Conservation (phyloP, 2,113 vertebrate species). For the Salvelinus alpinus region DNA sequence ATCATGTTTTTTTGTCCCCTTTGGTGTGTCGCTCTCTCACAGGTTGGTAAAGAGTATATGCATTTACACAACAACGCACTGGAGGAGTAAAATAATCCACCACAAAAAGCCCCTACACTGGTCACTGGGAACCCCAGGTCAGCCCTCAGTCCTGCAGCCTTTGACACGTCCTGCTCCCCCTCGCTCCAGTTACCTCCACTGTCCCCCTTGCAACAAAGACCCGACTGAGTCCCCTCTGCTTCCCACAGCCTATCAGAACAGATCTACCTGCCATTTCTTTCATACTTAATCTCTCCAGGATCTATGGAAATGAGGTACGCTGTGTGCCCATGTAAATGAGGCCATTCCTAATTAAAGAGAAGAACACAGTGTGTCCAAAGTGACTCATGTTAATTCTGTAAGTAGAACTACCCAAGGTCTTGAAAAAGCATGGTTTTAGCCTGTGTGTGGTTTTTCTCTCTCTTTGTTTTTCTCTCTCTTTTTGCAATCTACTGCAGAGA, state of each 20-base stretch:
- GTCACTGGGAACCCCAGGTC: slow-evolving; percentile 68
- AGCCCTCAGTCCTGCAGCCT: slow-evolving; percentile 68
- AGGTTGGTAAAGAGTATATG: slow-evolving; percentile 57
- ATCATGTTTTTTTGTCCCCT: slow-evolving; percentile 39
- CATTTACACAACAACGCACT: slow-evolving; percentile 73
- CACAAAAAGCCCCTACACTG: slow-evolving; percentile 57
- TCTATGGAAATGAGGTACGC: slow-evolving; percentile 74
- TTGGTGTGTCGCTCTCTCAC: slow-evolving; percentile 56
- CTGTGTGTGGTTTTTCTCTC: slow-evolving; percentile 34
- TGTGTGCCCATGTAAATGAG: slow-evolving; percentile 69
- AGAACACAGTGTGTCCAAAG: slow-evolving; percentile 61
- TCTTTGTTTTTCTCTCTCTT: slow-evolving; percentile 41
- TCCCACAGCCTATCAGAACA: slow-evolving; percentile 71
- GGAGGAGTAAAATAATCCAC: slow-evolving; percentile 69
- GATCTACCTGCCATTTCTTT: slow-evolving; percentile 70
- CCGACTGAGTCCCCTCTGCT: slow-evolving; percentile 73
- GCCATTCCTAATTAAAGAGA: slow-evolving; percentile 69
- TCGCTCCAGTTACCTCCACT: slow-evolving; percentile 77
- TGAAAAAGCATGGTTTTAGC: slow-evolving; percentile 59
- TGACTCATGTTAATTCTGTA: slow-evolving; percentile 91
- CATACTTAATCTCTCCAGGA: slow-evolving; percentile 61
- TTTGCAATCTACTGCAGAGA: too few species aligned
- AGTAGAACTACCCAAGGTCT: slow-evolving; percentile 68
- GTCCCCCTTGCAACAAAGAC: slow-evolving; percentile 75
- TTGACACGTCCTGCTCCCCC: slow-evolving; percentile 74